These are phyloP conservation scores for Plecotus auritus DNA, from an alignment of 2,113 vertebrate species.

Conservation along the genomic window DNA sequence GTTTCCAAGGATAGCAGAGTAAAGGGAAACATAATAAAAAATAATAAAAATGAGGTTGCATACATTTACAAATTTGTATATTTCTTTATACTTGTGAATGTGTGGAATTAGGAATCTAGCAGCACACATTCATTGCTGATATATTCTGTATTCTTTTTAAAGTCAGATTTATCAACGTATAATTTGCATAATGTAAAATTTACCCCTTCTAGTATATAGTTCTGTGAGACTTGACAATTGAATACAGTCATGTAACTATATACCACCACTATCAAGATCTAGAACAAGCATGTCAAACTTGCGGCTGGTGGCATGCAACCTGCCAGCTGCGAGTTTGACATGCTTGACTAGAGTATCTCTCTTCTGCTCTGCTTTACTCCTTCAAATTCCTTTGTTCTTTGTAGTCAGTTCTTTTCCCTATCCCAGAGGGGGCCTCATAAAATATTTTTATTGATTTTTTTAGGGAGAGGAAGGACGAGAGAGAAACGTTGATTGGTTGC, in stretches of 20 bases:
- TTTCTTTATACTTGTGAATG: background rate
- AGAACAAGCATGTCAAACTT: background rate
- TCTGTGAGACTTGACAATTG: background rate
- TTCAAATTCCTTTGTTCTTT: background rate
- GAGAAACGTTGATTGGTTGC: too few relatives aligned
- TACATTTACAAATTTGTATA: background rate
- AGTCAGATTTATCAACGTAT: background rate
- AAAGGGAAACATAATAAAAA: conserved; percentile 23
- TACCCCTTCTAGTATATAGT: background rate
- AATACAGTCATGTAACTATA: background rate
- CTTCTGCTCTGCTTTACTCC: too few relatives aligned
- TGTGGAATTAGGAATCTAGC: background rate
- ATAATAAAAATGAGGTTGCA: background rate
- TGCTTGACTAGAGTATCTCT: background rate
- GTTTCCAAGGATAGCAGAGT: background rate
- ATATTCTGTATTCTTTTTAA: background rate
- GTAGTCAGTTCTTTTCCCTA: background rate
- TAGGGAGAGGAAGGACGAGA: too few relatives aligned
- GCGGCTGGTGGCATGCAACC: too few relatives aligned
- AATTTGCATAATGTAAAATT: background rate
- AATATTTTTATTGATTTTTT: background rate
- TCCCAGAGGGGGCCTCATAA: background rate
- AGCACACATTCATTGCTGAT: background rate
- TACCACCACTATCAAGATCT: background rate
- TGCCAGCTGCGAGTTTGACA: too few relatives aligned